These are phyloP conservation scores for Apostichopus parvimensis DNA, from an alignment of 35 echinoderm and acorn worm genomes.

Conservation along the genomic window DNA sequence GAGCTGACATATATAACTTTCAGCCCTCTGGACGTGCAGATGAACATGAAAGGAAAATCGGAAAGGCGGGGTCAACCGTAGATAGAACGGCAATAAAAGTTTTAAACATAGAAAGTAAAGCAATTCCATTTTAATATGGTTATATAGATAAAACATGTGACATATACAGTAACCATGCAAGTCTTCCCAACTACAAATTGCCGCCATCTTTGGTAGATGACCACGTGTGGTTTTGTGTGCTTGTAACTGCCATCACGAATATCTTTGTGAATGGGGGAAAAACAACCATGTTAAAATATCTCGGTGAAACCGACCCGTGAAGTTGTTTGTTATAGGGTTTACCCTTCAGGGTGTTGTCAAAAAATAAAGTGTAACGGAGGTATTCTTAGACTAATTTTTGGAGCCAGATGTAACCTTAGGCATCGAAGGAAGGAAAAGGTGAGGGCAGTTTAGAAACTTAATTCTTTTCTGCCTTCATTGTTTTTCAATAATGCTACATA, in stretches of 20 bases:
- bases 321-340: slow-evolving; percentile 32
- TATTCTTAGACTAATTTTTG: slow-evolving; percentile 26
- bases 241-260: not conserved
- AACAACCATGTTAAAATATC: not conserved
- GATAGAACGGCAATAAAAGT: too few relatives aligned
- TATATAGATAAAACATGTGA: too few relatives aligned
- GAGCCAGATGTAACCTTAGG: slow-evolving; percentile 19
- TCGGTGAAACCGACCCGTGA: not conserved
- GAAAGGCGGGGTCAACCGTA: too few relatives aligned
- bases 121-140: too few relatives aligned
- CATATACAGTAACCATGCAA: too few relatives aligned
- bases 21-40: too few relatives aligned
- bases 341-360: slow-evolving; percentile 34
- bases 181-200: too few relatives aligned
- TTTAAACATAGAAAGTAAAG: too few relatives aligned
- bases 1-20: too few relatives aligned
- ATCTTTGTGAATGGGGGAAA: not conserved
- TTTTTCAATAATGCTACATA: not conserved
- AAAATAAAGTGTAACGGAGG: slow-evolving; percentile 29
- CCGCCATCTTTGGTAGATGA: not conserved
- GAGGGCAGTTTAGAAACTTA: slow-evolving; percentile 28
- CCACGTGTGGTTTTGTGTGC: not conserved
- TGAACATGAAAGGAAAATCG: too few relatives aligned
- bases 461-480: not conserved
- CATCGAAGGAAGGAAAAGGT: not conserved